Base-by-base conservation (phyloP, 2,888 invertebrate genomes). In the Agrotis exclamationis region DNA sequence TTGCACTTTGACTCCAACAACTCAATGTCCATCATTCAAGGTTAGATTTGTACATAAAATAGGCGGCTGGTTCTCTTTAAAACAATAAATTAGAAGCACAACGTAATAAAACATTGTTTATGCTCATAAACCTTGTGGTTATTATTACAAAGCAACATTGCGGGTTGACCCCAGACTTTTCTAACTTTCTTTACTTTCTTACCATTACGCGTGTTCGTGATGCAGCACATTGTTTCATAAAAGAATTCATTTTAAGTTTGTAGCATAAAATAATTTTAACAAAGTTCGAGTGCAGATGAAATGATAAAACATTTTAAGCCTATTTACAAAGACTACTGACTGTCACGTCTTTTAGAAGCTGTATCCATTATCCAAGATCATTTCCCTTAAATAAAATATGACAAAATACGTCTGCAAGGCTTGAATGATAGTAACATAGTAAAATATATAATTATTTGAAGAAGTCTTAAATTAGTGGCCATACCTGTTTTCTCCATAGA, bases 401-500 rank as follows among this genome's bases (percentile, higher is more conserved):
- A 70, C 56, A 62, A 24, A 44, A 39, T 20, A 51, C 5, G 47
- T 57, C 47, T 62, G 24, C 50, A 70, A 33, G 13, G 5, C 22
- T 59, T 50, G 70, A 45, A 11, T 54, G 13, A 20, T 0, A 71
- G 20, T 48, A 18, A n/a, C 45, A 22, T 39, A 22, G 53, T 47
- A 58, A 18, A 11, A 44, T 58, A 48, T 71, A 28, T 33, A 14
- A 48, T 33, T 48, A 66, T 54, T 74, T 16, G 13, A 62, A 58
- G 28, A 51, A 22, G 11, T 44, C 0, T 13, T 44, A 56, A 54
- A 57, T 56, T 51, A 72, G 65, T 65, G 9, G 5, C 79, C 88
- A 97, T 92, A 98, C 98, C 98, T 97, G 96, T 98, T 97, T 96
- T 98, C 98, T 95, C 98, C 98, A 91, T 98, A 97, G 89, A 98